Evolutionary conservation across 2,888 invertebrate species (phyloP).

Genomic region (Ceramica pisi): DNA sequence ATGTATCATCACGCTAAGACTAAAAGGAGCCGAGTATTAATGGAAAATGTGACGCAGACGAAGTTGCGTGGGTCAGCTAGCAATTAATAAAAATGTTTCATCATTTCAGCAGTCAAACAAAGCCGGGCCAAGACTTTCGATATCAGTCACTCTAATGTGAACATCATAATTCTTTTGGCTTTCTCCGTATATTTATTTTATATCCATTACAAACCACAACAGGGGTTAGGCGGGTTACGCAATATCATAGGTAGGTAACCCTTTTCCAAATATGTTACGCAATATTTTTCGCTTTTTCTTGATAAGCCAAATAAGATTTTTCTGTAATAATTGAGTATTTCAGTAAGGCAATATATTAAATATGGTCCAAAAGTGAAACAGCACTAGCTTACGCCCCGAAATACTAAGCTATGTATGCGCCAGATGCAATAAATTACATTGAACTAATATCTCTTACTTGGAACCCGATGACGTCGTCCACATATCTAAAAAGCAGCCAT

Average conservation of each 20-base stretch:
- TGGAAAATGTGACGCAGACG: no score
- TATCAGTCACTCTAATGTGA: conserved; percentile 21
- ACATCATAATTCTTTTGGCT: conserved; percentile 38
- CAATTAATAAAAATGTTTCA: conserved; percentile 22
- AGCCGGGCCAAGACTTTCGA: conserved; percentile 1
- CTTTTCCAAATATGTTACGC: not conserved
- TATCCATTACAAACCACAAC: conserved; percentile 8
- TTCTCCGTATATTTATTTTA: conserved; percentile 19
- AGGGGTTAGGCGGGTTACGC: not conserved
- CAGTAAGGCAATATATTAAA: not conserved
- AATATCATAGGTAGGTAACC: not conserved
- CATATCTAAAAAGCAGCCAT: no score
- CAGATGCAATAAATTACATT: no score
- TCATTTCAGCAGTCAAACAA: conserved; percentile 7
- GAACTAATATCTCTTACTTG: no score
- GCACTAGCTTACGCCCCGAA: no score
- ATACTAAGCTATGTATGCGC: no score
- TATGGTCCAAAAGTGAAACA: no score
- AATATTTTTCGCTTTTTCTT: not conserved
- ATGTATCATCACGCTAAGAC: no score
- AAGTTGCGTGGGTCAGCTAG: no score
- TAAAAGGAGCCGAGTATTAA: no score
- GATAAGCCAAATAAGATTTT: not conserved
- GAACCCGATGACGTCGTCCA: no score
- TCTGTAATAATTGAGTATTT: not conserved